phyloP scores from a whole-genome alignment of 2,888 invertebrate species.

The Caprella mutica region DNA sequence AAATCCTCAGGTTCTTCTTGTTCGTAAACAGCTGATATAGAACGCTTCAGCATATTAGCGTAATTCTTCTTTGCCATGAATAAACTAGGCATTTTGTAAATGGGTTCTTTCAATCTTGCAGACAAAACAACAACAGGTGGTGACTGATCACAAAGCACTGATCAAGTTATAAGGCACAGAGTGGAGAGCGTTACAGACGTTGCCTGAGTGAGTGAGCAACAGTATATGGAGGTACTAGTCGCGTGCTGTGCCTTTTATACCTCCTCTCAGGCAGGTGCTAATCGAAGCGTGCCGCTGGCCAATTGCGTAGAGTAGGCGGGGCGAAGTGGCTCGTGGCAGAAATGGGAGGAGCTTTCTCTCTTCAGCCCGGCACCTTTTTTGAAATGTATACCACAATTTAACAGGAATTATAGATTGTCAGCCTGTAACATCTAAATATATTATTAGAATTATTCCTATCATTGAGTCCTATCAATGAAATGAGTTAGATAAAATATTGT shows the following conservation, averaged over 20 bases:
- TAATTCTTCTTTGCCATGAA: conserved; percentile 34
- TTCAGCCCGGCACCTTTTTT: no score
- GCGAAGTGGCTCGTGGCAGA: conserved; percentile 24
- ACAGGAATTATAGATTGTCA: no score
- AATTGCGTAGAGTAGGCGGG: conserved; percentile 29
- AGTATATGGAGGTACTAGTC: conserved; percentile 21
- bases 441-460: no score
- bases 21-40: conserved; percentile 28
- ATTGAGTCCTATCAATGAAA: no score
- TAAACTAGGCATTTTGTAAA: conserved; percentile 26
- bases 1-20: conserved; percentile 33
- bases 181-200: not conserved
- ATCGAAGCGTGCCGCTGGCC: conserved; percentile 30
- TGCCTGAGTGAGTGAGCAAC: not conserved
- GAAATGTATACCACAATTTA: no score
- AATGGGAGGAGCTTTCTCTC: not conserved
- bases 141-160: no score
- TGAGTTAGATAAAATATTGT: no score
- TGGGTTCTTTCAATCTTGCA: not conserved
- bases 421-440: no score
- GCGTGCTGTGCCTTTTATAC: conserved; percentile 26
- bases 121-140: no score
- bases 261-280: conserved; percentile 24
- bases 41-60: conserved; percentile 33
- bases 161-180: no score